These are phyloP conservation scores for Cryptoblepharus egeriae DNA, from an alignment of 2,797 vertebrate species.

Conservation along the genomic window DNA sequence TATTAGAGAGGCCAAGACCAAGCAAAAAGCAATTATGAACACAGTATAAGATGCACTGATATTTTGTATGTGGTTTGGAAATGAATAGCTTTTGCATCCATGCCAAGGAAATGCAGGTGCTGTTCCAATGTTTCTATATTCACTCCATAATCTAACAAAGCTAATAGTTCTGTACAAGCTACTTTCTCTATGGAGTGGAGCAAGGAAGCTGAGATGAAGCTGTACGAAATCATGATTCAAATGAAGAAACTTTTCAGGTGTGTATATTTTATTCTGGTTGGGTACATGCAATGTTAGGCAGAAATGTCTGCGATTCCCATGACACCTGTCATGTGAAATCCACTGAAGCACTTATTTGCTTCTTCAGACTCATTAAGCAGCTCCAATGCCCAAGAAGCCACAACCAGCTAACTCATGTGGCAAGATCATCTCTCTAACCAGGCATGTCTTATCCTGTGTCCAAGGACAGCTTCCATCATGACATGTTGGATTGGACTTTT, in stretches of 20 bases:
- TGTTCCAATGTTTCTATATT: not conserved
- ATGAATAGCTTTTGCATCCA: not conserved
- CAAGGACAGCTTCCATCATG: not conserved
- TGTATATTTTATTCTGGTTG: too few species aligned
- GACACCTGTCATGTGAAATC: too few species aligned
- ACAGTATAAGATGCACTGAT: not conserved
- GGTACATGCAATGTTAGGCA: too few species aligned
- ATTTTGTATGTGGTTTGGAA: not conserved
- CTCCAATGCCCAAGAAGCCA: not conserved
- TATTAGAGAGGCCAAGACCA: not conserved
- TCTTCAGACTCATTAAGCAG: too few species aligned
- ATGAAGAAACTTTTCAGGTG: too few species aligned
- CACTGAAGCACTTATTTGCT: too few species aligned
- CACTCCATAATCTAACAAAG: not conserved
- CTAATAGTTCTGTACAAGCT: not conserved
- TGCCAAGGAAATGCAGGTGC: not conserved
- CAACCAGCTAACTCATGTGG: too few species aligned
- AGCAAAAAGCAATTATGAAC: not conserved
- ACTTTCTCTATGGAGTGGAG: not conserved
- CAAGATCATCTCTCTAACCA: not conserved
- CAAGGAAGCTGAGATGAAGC: not conserved
- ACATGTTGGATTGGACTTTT: not conserved
- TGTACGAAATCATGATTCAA: not conserved
- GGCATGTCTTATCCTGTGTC: not conserved
- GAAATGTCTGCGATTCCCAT: too few species aligned